A percentile compares a stretch with the other conserved stretches of the same genome.
phyloP scores from a whole-genome alignment of 2,113 vertebrate genomes.

The Meleagris gallopavo region DNA sequence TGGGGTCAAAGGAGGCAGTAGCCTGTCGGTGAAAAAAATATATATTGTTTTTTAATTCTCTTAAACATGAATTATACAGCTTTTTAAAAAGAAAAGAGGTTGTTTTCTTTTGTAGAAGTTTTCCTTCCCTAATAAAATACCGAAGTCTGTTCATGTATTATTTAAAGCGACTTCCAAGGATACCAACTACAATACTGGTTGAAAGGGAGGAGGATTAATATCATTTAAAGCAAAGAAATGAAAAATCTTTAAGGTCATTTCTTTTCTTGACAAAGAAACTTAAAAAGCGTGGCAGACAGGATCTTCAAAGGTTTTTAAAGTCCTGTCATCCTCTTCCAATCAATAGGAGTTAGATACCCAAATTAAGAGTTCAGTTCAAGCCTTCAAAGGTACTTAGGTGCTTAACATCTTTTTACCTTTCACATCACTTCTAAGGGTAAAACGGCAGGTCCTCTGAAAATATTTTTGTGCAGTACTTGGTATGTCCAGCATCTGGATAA shows the following conservation, averaged over 20 bases:
- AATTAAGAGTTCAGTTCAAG: constrained; percentile 53
- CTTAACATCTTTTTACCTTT: constrained; percentile 55
- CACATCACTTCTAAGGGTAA: background rate
- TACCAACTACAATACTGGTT: background rate
- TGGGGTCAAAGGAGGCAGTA: background rate
- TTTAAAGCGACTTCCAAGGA: constrained; percentile 29
- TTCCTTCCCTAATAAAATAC: background rate
- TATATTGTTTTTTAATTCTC: background rate
- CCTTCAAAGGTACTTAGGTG: constrained; percentile 46
- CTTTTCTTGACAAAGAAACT: constrained; percentile 43
- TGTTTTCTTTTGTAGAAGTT: background rate
- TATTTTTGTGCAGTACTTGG: background rate
- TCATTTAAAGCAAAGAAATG: constrained; percentile 57
- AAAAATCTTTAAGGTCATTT: constrained; percentile 56
- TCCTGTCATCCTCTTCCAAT: constrained; percentile 47
- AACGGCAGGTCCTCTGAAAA: background rate
- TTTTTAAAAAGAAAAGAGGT: background rate
- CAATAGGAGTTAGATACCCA: constrained; percentile 52
- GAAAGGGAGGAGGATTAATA: constrained; percentile 41
- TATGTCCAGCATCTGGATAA: background rate
- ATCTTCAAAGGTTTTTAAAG: constrained; percentile 56
- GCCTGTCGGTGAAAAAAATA: background rate
- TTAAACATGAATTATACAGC: too few relatives aligned
- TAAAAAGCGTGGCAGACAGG: constrained; percentile 25
- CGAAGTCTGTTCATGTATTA: background rate